phyloP scores from a whole-genome alignment of 2,888 invertebrate species.

The Catocala sponsa region DNA sequence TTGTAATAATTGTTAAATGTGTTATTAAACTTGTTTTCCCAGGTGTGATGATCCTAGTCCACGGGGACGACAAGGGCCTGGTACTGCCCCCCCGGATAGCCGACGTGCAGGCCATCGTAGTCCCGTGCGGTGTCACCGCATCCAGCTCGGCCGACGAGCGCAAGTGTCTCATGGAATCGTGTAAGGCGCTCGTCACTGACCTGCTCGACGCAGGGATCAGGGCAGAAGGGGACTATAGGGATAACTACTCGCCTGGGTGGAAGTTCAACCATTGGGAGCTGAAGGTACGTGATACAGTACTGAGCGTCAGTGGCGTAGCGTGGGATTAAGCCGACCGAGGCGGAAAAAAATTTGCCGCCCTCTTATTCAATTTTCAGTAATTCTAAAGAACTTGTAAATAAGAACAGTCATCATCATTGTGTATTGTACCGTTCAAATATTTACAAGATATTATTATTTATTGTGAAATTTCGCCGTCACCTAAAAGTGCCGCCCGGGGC shows the following conservation, averaged over 20 bases:
- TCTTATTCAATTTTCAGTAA: too few species aligned
- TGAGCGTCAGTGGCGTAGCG: too few species aligned
- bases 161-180: constrained; percentile 90
- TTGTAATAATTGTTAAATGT: too few species aligned
- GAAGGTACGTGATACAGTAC: constrained; percentile 86
- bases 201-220: constrained; percentile 90
- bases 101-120: constrained; percentile 94
- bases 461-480: too few species aligned
- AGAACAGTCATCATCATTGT: too few species aligned
- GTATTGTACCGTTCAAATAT: too few species aligned
- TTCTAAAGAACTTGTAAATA: too few species aligned
- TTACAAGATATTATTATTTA: too few species aligned
- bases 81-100: constrained; percentile 98
- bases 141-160: constrained; percentile 92
- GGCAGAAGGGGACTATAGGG: constrained; percentile 95
- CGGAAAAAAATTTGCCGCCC: too few species aligned
- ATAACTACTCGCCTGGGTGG: constrained; percentile 99
- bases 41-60: constrained; percentile 96
- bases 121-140: constrained; percentile 98
- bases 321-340: too few species aligned
- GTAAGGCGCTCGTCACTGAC: constrained; percentile 90
- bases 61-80: constrained; percentile 98
- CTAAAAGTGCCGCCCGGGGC: too few species aligned
- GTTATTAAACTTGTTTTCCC: constrained; percentile 20
- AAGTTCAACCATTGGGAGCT: constrained; percentile 99